Evolutionary conservation across 2,113 vertebrate species (phyloP), one percentile per base, ranked within the genome.

Genomic region (Cinclus mexicanus): DNA sequence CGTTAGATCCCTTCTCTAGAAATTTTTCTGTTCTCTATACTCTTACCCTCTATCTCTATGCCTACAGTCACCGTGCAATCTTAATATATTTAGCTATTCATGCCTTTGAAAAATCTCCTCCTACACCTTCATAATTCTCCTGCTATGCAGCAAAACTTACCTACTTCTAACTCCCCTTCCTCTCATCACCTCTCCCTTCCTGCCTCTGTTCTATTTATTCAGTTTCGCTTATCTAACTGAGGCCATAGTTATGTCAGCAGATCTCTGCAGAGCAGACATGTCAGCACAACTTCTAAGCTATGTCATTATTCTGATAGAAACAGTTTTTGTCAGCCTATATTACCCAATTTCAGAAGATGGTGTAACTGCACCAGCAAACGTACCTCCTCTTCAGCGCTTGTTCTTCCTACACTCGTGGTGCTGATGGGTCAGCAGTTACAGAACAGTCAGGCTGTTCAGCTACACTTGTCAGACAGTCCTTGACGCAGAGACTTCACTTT

Each of bases 91-190:
- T 89, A 75, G 55, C n/a, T 87, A 79, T 61, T 87, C 71, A 46
- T 29, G 42, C 24, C 69, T 93, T 91, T 76, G 88, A 87, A 91
- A 94, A 93, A 87, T 42, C 74, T 56, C 71, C 69, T 87, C 91
- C 90, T 86, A 80, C 71, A 86, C 60, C 63, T 88, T 80, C 60
- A 14, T 39, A 84, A 74, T 60, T 89, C 74, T 75, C 64, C 52
- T 75, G 61, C 53, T 71, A 53, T 29, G 84, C 49, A 29, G 84
- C 65, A 95, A 92, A 90, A 46, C 12, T 23, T 70, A 47, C 39
- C 59, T 70, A 60, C 57, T 69, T 91, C 55, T 59, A 87, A 87
- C 64, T 90, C 42, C 47, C 44, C 33, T 88, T 85, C 44, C 35
- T 84, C 81, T 87, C 74, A 69, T 61, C 71, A 67, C 44, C 52